phyloP scores from a whole-genome alignment of 2,888 invertebrate species.

The Choristoneura rosaceana region DNA sequence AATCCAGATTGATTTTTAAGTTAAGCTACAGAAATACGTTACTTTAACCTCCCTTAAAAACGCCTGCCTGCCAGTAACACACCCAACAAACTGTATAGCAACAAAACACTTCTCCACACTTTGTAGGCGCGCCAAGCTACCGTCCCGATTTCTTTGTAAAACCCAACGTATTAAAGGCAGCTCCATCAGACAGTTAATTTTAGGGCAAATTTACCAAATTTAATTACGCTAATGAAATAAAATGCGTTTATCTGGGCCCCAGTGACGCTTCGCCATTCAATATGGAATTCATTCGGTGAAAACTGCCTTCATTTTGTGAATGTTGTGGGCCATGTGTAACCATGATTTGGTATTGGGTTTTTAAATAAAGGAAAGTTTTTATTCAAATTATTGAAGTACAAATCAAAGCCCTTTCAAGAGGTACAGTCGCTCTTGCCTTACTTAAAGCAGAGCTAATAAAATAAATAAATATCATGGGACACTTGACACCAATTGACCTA shows the following conservation, averaged over 20 bases:
- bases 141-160: constrained; percentile 68
- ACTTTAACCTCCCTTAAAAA: no score
- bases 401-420: no score
- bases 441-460: no score
- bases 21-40: no score
- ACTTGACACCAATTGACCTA: no score
- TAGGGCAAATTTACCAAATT: constrained; percentile 72
- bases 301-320: constrained; percentile 48
- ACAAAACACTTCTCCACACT: constrained; percentile 48
- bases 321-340: neutral
- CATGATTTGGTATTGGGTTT: neutral
- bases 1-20: no score
- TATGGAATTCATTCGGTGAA: constrained; percentile 52
- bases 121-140: constrained; percentile 27
- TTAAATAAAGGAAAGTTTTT: neutral
- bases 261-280: constrained; percentile 54
- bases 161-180: constrained; percentile 66
- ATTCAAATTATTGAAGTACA: neutral
- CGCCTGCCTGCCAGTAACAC: no score
- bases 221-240: constrained; percentile 76
- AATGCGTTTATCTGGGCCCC: constrained; percentile 65
- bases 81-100: neutral
- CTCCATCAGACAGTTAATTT: constrained; percentile 73
- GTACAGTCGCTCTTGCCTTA: no score
- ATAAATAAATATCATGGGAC: no score